Evolutionary conservation across 2,888 invertebrate genomes (phyloP).

Genomic region (Rhopalosiphum nymphaeae): DNA sequence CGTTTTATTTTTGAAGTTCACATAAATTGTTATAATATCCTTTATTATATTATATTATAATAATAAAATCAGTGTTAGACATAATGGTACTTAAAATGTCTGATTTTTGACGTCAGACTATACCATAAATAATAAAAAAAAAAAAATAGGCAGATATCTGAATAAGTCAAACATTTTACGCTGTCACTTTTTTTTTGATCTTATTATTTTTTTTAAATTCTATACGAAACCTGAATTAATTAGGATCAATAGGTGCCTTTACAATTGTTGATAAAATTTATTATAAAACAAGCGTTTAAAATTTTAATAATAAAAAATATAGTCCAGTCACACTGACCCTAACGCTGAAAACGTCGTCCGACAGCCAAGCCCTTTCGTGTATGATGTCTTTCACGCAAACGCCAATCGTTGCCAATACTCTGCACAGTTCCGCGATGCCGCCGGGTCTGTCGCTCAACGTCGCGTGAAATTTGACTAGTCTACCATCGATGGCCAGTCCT

Average conservation of each 20-base stretch:
- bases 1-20: background rate
- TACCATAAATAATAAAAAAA: background rate
- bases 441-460: conserved; percentile 89
- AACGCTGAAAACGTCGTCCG: conserved; percentile 87
- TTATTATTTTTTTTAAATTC: background rate
- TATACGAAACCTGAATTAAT: background rate
- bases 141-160: too few species aligned
- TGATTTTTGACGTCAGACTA: background rate
- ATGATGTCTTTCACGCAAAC: conserved; percentile 95
- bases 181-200: background rate
- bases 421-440: conserved; percentile 87
- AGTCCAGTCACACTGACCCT: conserved; percentile 72
- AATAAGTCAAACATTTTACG: too few species aligned
- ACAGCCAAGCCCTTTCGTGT: conserved; percentile 95
- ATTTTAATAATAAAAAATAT: background rate
- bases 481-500: conserved; percentile 88
- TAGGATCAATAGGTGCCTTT: background rate
- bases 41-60: background rate
- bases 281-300: background rate
- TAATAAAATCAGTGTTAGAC: background rate
- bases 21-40: background rate
- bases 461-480: conserved; percentile 81
- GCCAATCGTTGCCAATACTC: conserved; percentile 80
- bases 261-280: background rate
- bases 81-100: background rate